Percentiles rank a stretch among this genome's conserved stretches.
Conservation (phyloP, 2,797 vertebrate species). For the Bradypodion ventrale region DNA sequence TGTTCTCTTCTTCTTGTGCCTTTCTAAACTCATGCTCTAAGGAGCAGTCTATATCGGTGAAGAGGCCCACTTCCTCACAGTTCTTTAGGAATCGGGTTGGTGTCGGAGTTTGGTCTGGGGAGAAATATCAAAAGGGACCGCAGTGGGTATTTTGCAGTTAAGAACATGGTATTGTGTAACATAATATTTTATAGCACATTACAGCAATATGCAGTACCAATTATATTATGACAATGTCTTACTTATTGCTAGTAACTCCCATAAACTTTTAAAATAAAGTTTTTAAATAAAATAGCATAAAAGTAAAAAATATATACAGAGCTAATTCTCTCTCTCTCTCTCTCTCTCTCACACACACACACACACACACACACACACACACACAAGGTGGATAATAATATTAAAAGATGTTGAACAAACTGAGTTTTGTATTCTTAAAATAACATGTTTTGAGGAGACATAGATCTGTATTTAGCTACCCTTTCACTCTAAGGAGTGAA, state of each 20-base stretch:
- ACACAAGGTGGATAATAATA: no score
- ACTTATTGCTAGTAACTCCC: not conserved
- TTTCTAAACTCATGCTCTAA: conserved; percentile 97
- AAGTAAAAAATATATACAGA: conserved; percentile 7
- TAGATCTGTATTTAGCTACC: not conserved
- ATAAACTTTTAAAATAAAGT: not conserved
- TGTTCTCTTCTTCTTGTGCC: conserved; percentile 96
- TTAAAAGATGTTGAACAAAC: not conserved
- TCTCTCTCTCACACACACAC: not conserved
- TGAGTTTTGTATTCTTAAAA: not conserved
- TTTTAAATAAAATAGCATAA: not conserved
- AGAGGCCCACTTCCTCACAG: conserved; percentile 97
- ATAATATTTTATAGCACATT: conserved; percentile 21
- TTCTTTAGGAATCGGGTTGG: conserved; percentile 98
- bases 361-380: not conserved
- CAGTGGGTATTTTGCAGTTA: conserved; percentile 27
- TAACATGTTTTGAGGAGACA: not conserved
- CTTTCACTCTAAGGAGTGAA: not conserved
- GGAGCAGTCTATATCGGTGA: conserved; percentile 96
- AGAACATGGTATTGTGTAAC: conserved; percentile 10
- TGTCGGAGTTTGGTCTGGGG: conserved; percentile 96
- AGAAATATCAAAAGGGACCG: conserved; percentile 49
- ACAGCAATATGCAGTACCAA: not conserved
- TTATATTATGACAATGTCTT: not conserved
- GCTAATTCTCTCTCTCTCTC: not conserved